Percentiles rank a stretch among this genome's conserved stretches.
Evolutionary conservation across 2,113 vertebrate genomes (phyloP).

Genomic region (Hylia prasina): DNA sequence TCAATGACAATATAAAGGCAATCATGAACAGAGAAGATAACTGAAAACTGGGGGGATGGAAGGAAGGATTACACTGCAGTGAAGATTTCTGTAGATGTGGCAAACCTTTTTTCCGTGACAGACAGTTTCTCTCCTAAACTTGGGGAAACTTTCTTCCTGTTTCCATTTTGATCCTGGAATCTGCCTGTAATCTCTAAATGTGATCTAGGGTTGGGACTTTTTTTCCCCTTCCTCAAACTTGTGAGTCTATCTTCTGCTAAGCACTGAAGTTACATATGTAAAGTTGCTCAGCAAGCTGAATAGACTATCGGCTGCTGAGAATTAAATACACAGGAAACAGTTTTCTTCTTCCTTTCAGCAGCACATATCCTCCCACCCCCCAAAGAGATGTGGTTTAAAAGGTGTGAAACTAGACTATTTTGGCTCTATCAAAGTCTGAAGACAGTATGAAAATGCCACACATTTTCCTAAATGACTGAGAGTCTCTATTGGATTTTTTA

Average conservation of each 20-base stretch:
- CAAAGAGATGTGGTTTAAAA: neutral
- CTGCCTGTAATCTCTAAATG: neutral
- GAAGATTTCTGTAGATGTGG: neutral
- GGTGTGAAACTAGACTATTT: neutral
- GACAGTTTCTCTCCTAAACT: neutral
- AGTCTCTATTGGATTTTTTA: neutral
- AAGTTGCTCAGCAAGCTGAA: neutral
- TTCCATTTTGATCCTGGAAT: neutral
- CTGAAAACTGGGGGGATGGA: neutral
- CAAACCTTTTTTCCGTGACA: neutral
- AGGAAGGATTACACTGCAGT: neutral
- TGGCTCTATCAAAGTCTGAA: neutral
- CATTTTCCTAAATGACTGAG: neutral
- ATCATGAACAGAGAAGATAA: neutral
- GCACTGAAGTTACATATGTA: neutral
- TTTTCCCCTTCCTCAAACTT: neutral
- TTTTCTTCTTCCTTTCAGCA: neutral
- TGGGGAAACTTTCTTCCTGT: neutral
- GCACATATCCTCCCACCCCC: neutral
- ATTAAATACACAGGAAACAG: neutral
- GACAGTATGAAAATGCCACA: neutral
- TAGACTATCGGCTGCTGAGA: neutral
- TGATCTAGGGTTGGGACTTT: neutral
- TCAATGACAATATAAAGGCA: constrained; percentile 42
- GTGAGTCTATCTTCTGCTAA: neutral